Base-by-base conservation (phyloP, 2,113 vertebrate species). In the Entosphenus tridentatus region DNA sequence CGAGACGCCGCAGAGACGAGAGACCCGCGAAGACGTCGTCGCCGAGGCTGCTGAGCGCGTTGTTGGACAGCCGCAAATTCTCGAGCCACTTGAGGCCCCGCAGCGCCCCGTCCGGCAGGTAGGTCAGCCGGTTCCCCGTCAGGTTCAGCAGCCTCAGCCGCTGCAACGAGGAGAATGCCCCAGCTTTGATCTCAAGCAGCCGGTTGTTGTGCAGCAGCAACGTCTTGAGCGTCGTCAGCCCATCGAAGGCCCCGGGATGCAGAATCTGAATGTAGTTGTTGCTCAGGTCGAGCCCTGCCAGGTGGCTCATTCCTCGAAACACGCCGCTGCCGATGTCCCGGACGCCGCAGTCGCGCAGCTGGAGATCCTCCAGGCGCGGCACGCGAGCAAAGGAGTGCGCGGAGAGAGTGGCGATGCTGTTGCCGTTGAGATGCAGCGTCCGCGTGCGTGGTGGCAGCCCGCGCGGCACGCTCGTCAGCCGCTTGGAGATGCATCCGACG, bases 191-290 rank as follows among this genome's bases (percentile, higher is more conserved):
- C 78, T 96, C 91, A 69, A 95, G 84, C 56, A 96, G 81, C 2
- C 71, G 74, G 72, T 97, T 97, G 1, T 73, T 75, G 67, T 86
- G 78, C 13, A 95, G 79, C 72, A 84, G 75, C 21, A 97, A 83
- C 72, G 83, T 84, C 76, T 83, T 83, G 68, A 97, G 82, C 0
- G 86, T 87, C 68, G 81, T 80, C 6, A 97, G 79, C 8, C 90
- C 87, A 0, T 88, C 90, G 67, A 97, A 82, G 1, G 91, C 85
- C 75, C 96, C 89, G 80, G 95, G 91, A 70, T 86, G 89, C 72
- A 97, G 83, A 8, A 81, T 62, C 0, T 81, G 73, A 70, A 96
- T 86, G 67, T 78, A 74, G 71, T 95, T 95, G 76, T 79, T 81
- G 69, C 86, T 88, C 77, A 96, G 75, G 75, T 85, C 86, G 71